Conservation (phyloP, 2,113 vertebrate species). For the Crocuta crocuta region DNA sequence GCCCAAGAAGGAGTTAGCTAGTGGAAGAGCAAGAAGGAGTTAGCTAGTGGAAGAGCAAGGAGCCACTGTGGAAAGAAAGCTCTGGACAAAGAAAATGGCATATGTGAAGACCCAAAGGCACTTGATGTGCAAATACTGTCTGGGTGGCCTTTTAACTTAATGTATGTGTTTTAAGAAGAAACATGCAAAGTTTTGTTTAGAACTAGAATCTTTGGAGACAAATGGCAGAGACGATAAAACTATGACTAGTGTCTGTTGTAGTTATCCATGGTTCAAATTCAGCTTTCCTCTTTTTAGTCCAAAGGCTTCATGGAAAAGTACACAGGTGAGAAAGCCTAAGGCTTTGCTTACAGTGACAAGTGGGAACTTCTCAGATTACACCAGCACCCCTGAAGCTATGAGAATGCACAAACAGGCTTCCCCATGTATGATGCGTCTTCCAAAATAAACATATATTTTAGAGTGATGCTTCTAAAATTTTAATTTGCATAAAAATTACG, state of each 20-base stretch:
- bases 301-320: not conserved
- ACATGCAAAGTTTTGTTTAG: conserved; percentile 13
- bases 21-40: not conserved
- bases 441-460: not conserved
- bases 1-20: not conserved
- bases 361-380: not conserved
- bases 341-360: not conserved
- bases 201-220: not conserved
- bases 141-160: not conserved
- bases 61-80: not conserved
- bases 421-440: not conserved
- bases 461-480: not conserved
- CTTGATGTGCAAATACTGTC: not conserved
- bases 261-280: not conserved
- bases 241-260: not conserved
- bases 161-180: not conserved
- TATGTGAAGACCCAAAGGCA: not conserved
- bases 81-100: not conserved
- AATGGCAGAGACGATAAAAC: not conserved
- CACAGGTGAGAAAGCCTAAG: not conserved
- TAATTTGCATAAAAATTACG: not conserved
- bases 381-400: not conserved
- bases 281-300: not conserved
- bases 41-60: not conserved
- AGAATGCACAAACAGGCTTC: not conserved